phyloP scores from a whole-genome alignment of 2,797 vertebrate species.

The Cossypha polioptera region DNA sequence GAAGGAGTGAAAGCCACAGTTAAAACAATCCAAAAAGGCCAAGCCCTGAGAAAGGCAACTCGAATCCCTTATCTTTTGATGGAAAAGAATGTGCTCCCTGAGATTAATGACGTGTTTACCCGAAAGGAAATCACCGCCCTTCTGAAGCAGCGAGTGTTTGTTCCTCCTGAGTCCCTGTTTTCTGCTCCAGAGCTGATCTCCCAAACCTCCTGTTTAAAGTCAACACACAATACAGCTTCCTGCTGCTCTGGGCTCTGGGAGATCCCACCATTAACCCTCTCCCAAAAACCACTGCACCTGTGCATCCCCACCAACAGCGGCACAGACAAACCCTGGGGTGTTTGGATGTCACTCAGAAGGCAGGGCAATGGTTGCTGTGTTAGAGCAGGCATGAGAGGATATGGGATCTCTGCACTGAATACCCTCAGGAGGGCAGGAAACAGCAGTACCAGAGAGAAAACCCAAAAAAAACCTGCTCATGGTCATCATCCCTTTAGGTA shows the following conservation, averaged over 20 bases:
- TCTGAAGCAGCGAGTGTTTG: slow-evolving; percentile 86
- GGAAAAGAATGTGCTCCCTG: slow-evolving; percentile 93
- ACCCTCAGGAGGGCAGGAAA: rapidly evolving
- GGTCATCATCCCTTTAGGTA: background rate
- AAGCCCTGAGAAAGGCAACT: slow-evolving; percentile 77
- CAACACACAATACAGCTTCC: slow-evolving; percentile 50
- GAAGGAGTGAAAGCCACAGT: slow-evolving; percentile 12
- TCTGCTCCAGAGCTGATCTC: slow-evolving; percentile 73
- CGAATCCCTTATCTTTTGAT: slow-evolving; percentile 90
- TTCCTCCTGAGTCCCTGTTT: slow-evolving; percentile 85
- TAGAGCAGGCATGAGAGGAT: rapidly evolving
- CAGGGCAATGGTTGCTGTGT: rapidly evolving
- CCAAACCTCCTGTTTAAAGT: slow-evolving; percentile 63
- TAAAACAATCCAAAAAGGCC: slow-evolving; percentile 62
- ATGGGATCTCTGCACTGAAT: background rate
- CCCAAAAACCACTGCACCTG: background rate
- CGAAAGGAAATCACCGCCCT: slow-evolving; percentile 97
- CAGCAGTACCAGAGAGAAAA: rapidly evolving
- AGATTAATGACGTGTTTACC: slow-evolving; percentile 98
- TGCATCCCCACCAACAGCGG: rapidly evolving
- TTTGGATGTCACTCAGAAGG: rapidly evolving
- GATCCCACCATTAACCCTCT: slow-evolving; percentile 7
- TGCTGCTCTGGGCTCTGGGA: background rate
- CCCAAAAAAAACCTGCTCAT: background rate
- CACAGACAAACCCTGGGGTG: rapidly evolving